Evolutionary conservation across 2,797 vertebrate genomes (phyloP), one percentile per base, ranked within the genome.

Genomic region (Trichosurus vulpecula): DNA sequence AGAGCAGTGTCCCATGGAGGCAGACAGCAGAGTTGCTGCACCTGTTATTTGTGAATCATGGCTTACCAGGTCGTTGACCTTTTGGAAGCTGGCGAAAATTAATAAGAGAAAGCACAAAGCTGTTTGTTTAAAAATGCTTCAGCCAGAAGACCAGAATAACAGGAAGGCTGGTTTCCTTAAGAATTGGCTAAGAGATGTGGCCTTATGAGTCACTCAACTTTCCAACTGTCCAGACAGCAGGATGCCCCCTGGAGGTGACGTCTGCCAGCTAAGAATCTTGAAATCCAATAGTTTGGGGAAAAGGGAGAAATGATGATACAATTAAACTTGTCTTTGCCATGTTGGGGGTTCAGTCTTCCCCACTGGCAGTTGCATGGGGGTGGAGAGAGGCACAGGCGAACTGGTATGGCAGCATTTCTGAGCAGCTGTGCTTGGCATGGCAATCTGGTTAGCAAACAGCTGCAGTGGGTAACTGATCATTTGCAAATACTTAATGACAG

Each of bases 21-120:
- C 97, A 98, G 98, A 97, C 98, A 93, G 97, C 97, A 97, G 98
- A 98, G 97, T 97, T 97, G 97, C 98, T 98, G 98, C 98, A 99
- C 98, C 99, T 99, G 99, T 98, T 99, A 98, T 98, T 99, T 98
- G 98, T 94, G 94, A 98, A 99, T 98, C 98, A 98, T 97, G 92
- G 97, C 97, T 98, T 98, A 98, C 98, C 98, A 98, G 98, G 98
- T 98, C 98, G 96, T 96, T 98, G 98, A 99, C 98, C 98, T 99
- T 98, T 98, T 97, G 98, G 97, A 98, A 98, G 95, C 98, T 97
- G 97, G 97, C 30, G 95, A 98, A 98, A 99, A 98, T 98, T 98
- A 98, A 98, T 98, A 98, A 98, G 97, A 97, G 96, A 97, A 98
- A 98, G 98, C 97, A 98, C 96, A 96, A 97, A 96, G 94, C 97